Conservation (phyloP, 2,113 vertebrate species). For the Lasiurus borealis region DNA sequence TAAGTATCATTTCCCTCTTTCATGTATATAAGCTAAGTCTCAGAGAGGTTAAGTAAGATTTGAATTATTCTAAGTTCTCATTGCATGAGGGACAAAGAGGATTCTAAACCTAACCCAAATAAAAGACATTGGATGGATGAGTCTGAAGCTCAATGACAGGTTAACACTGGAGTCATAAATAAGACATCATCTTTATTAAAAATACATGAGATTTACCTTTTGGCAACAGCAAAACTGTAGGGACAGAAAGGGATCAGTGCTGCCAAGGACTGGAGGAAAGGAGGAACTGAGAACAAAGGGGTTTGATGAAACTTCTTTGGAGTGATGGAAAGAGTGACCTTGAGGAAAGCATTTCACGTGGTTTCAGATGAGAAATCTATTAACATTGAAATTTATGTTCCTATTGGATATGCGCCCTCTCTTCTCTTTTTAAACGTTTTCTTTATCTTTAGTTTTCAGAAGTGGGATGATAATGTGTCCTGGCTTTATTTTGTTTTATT, state of each 20-base stretch:
- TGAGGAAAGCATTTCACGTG: slow-evolving; percentile 6
- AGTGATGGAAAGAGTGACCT: background rate
- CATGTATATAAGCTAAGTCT: background rate
- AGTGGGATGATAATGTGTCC: background rate
- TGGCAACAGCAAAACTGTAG: background rate
- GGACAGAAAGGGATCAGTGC: background rate
- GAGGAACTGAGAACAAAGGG: background rate
- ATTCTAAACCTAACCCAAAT: slow-evolving; percentile 35
- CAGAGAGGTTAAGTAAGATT: background rate
- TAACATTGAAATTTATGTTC: background rate
- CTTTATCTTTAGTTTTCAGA: background rate
- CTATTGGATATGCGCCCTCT: background rate
- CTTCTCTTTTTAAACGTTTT: background rate
- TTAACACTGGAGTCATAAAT: background rate
- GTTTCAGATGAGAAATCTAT: background rate
- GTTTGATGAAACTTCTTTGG: background rate
- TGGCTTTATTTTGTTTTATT: background rate
- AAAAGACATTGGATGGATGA: background rate
- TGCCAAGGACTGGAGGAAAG: background rate
- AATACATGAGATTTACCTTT: background rate
- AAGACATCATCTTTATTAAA: background rate
- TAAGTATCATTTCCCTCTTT: background rate
- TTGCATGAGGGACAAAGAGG: background rate
- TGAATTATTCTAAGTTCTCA: background rate
- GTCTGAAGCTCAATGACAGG: background rate